Evolutionary conservation across 2,888 invertebrate genomes (phyloP).

Genomic region (Pachliopta kotzebuea): DNA sequence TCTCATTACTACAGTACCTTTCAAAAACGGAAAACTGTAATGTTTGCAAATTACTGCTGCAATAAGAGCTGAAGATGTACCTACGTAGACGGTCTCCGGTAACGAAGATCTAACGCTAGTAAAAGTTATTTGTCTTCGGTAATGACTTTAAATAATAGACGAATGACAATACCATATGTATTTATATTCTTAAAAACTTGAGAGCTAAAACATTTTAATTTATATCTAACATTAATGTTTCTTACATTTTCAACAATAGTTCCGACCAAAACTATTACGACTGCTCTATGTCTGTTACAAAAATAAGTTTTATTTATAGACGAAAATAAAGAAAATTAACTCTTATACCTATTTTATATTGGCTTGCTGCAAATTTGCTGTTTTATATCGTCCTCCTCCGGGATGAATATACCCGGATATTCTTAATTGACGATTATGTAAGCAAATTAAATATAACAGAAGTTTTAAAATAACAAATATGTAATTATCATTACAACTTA

Average conservation of each 20-base stretch:
- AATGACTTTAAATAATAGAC: constrained; percentile 31
- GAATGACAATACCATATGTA: constrained; percentile 64
- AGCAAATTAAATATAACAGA: constrained; percentile 6
- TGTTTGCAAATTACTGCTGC: no score
- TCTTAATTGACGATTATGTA: constrained; percentile 22
- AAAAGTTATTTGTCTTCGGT: neutral
- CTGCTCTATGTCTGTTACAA: constrained; percentile 60
- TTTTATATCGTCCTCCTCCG: constrained; percentile 16
- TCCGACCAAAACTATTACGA: constrained; percentile 42
- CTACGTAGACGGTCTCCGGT: no score
- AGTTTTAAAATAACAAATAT: neutral
- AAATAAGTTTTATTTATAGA: constrained; percentile 64
- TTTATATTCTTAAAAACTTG: constrained; percentile 70
- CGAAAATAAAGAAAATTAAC: constrained; percentile 44
- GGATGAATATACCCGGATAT: constrained; percentile 7
- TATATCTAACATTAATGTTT: constrained; percentile 61
- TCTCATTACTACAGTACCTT: no score
- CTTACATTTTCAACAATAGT: constrained; percentile 50
- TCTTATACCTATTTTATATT: constrained; percentile 41
- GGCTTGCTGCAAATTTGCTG: constrained; percentile 34
- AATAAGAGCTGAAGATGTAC: no score
- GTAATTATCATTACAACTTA: neutral
- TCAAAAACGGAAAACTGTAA: no score
- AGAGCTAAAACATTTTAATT: constrained; percentile 71
- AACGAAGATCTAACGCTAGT: no score